These are phyloP conservation scores for Rallus limicola DNA, from an alignment of 2,113 vertebrate species.

Conservation along the genomic window DNA sequence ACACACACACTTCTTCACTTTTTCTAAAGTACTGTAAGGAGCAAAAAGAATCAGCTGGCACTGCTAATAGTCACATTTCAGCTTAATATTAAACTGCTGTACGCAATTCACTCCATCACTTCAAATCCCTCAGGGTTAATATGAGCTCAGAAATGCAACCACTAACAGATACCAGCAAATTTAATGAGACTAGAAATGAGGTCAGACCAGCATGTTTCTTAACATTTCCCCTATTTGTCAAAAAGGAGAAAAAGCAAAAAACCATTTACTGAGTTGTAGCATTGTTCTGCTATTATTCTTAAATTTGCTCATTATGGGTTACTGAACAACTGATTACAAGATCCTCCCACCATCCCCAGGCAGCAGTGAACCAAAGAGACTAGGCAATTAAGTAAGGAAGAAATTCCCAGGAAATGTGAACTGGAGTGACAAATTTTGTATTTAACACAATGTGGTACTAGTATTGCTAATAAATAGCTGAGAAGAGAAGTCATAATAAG, in stretches of 20 bases:
- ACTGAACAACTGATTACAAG: conserved; percentile 37
- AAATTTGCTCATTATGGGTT: conserved; percentile 35
- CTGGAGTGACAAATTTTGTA: not conserved
- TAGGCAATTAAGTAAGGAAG: conserved; percentile 27
- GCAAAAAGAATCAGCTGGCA: not conserved
- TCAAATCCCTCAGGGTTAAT: conserved; percentile 18
- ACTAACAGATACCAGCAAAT: conserved; percentile 8
- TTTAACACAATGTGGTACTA: not conserved
- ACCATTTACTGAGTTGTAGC: not conserved
- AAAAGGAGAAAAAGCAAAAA: not conserved
- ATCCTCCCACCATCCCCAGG: not conserved
- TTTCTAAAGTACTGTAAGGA: not conserved
- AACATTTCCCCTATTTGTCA: conserved; percentile 15
- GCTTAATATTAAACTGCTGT: not conserved
- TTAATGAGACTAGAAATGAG: conserved; percentile 53
- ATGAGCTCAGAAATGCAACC: not conserved
- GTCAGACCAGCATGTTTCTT: conserved; percentile 25
- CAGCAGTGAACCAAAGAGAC: not conserved
- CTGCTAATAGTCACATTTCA: not conserved
- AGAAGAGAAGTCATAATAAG: not conserved
- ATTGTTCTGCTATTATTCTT: not conserved
- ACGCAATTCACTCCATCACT: not conserved
- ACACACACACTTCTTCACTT: not conserved
- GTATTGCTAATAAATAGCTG: not conserved
- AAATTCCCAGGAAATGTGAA: conserved; percentile 2